Evolutionary conservation across 2,888 invertebrate genomes (phyloP).

Genomic region (Limnephilus marmoratus): DNA sequence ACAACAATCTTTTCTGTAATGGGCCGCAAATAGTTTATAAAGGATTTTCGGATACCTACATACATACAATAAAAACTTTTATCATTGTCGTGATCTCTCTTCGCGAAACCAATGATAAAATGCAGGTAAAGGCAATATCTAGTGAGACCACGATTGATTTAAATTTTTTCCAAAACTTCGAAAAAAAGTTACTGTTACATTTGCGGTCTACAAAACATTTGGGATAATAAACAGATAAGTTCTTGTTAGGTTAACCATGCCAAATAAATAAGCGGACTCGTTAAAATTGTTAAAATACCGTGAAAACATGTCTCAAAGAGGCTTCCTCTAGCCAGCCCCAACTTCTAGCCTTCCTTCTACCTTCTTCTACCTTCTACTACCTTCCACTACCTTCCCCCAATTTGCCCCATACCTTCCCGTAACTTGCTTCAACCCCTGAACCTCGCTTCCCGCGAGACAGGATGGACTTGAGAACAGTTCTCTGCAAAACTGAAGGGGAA

Average conservation of each 20-base stretch:
- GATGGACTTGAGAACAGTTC: background rate
- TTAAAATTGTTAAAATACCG: conserved; percentile 66
- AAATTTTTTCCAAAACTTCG: background rate
- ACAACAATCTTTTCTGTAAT: no score
- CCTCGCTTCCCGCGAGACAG: background rate
- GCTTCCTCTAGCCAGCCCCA: conserved; percentile 39
- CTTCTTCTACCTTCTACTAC: background rate
- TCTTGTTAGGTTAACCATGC: conserved; percentile 58
- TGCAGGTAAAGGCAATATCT: no score
- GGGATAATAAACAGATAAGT: conserved; percentile 50
- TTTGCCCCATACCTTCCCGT: background rate
- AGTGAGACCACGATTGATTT: no score
- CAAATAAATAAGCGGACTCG: conserved; percentile 64
- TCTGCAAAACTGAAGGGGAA: background rate
- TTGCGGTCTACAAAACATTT: conserved; percentile 20
- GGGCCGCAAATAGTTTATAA: no score
- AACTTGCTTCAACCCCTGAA: background rate
- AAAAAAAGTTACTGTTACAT: background rate
- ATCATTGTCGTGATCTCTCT: no score
- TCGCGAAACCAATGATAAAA: no score
- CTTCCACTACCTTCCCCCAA: background rate
- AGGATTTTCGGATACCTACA: no score
- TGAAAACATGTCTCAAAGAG: conserved; percentile 64
- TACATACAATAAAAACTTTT: no score
- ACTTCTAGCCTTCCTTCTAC: background rate